phyloP scores from a whole-genome alignment of 2,888 invertebrate species.

The Pandemis heparana region DNA sequence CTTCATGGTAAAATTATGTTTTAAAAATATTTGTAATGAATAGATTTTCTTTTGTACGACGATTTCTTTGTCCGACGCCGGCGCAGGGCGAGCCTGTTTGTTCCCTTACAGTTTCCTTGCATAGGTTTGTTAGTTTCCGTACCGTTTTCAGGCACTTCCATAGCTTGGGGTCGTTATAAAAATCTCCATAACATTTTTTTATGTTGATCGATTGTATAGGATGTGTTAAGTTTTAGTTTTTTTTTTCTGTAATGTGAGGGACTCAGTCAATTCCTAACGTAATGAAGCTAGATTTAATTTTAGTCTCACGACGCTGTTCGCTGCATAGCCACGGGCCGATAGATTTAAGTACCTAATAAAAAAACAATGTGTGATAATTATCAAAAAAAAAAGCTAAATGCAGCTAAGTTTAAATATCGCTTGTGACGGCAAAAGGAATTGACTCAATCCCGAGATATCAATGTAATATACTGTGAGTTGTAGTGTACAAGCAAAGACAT shows the following conservation, averaged over 20 bases:
- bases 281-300: conserved; percentile 46
- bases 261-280: conserved; percentile 76
- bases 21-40: conserved; percentile 64
- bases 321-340: conserved; percentile 56
- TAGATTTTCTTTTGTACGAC: conserved; percentile 60
- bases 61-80: conserved; percentile 44
- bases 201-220: conserved; percentile 76
- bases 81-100: conserved; percentile 2
- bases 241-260: conserved; percentile 70
- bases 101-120: not conserved
- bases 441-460: conserved; percentile 75
- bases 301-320: conserved; percentile 54
- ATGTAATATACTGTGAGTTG: conserved; percentile 75
- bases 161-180: conserved; percentile 54
- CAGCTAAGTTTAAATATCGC: conserved; percentile 60
- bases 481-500: conserved; percentile 72
- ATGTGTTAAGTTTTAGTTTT: conserved; percentile 75
- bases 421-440: conserved; percentile 64
- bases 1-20: conserved; percentile 75
- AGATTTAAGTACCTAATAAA: conserved; percentile 54
- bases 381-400: conserved; percentile 66
- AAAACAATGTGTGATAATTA: conserved; percentile 71
- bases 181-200: conserved; percentile 61
- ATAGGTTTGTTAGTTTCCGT: not conserved
- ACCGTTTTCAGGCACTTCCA: conserved; percentile 61